Evolutionary conservation across 1,140 invertebrate genomes (phyloP).

Genomic region (Bombus vancouverensis): DNA sequence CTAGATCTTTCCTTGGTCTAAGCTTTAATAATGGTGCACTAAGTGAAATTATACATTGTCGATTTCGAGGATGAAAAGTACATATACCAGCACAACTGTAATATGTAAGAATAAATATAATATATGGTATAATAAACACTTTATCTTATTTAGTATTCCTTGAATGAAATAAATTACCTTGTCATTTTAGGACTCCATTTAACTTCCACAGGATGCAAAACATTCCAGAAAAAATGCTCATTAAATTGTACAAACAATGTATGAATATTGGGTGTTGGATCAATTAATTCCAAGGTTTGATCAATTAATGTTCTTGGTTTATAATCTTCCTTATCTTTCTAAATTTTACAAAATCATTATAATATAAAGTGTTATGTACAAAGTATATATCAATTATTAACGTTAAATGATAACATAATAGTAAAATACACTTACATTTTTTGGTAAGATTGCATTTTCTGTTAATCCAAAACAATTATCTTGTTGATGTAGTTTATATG

Average conservation of each 20-base stretch:
- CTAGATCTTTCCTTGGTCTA: slow-evolving; percentile 94
- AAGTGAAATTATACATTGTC: slow-evolving; percentile 91
- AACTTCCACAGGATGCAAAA: slow-evolving; percentile 90
- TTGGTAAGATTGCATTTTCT: slow-evolving; percentile 71
- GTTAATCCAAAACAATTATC: slow-evolving; percentile 67
- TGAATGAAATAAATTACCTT: slow-evolving; percentile 82
- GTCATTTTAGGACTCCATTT: slow-evolving; percentile 99
- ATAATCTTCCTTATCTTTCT: slow-evolving; percentile 70
- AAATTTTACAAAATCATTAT: slow-evolving; percentile 24
- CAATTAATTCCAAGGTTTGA: slow-evolving; percentile 90
- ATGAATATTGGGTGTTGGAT: slow-evolving; percentile 96
- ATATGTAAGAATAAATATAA: slow-evolving; percentile 28
- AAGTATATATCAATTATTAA: not conserved
- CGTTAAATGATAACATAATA: not conserved
- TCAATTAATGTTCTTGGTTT: slow-evolving; percentile 83
- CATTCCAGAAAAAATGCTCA: slow-evolving; percentile 91
- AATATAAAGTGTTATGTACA: not conserved
- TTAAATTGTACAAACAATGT: slow-evolving; percentile 94
- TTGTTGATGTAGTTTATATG: slow-evolving; percentile 48
- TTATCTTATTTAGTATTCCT: not conserved
- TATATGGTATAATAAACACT: not conserved
- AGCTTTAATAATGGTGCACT: slow-evolving; percentile 96
- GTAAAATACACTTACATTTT: slow-evolving; percentile 63
- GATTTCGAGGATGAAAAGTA: slow-evolving; percentile 89
- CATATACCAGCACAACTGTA: slow-evolving; percentile 91